These are phyloP conservation scores for Pyrrhosoma nymphula DNA, from an alignment of 2,888 invertebrate species.

Conservation along the genomic window DNA sequence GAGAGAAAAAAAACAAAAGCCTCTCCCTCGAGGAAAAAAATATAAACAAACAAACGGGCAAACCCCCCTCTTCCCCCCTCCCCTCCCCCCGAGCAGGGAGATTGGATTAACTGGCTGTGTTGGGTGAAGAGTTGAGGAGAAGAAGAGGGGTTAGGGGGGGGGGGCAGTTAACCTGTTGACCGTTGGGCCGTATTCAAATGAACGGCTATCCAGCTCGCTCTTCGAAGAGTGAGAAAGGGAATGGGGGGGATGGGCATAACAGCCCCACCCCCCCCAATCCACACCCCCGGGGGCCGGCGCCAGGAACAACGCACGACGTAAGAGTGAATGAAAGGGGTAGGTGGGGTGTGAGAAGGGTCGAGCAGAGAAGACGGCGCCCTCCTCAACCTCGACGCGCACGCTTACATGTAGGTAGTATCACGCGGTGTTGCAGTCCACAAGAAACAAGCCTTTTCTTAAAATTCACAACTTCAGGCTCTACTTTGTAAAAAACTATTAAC, in stretches of 20 bases:
- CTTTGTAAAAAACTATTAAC: no score
- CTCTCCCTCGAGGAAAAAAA: no score
- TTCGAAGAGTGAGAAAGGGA: background rate
- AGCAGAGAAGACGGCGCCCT: no score
- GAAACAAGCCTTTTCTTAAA: no score
- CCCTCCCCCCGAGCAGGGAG: background rate
- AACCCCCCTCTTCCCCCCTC: background rate
- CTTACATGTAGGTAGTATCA: no score
- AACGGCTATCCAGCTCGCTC: background rate
- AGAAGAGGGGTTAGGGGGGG: background rate
- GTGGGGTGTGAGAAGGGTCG: background rate
- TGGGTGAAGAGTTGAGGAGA: background rate
- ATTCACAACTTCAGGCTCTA: no score
- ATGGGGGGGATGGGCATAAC: background rate
- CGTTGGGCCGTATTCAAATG: constrained; percentile 22
- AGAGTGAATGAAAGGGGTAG: background rate
- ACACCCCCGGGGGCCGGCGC: background rate
- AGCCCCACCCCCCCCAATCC: background rate
- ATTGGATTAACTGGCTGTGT: background rate
- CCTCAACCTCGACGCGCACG: no score
- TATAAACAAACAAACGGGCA: no score
- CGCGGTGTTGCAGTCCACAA: no score
- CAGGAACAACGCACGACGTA: background rate
- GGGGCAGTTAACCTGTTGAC: constrained; percentile 22
- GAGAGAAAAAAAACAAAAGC: no score